Conservation (phyloP, 2,113 vertebrate genomes). For the Noturus placidus region DNA sequence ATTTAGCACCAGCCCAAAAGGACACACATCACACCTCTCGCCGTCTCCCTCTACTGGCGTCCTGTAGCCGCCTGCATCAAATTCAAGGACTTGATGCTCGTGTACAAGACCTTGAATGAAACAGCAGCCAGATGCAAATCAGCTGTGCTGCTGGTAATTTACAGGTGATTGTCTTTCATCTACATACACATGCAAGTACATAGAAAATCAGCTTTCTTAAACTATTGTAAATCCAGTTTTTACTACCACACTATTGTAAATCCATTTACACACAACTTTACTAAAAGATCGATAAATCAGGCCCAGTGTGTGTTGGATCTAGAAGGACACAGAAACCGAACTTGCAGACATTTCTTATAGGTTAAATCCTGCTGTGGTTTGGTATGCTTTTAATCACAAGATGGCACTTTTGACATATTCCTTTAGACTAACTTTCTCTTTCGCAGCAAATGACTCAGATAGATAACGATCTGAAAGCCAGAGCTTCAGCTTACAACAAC, state of each 20-base stretch:
- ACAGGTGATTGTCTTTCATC: not conserved
- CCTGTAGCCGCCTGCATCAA: too few relatives aligned
- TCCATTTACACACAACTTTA: not conserved
- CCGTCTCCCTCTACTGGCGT: too few relatives aligned
- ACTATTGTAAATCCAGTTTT: not conserved
- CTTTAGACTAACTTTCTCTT: not conserved
- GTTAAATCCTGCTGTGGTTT: not conserved
- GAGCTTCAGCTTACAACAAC: slow-evolving; percentile 95
- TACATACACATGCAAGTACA: not conserved
- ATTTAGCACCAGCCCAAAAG: too few relatives aligned
- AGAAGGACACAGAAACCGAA: not conserved
- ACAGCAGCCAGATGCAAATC: not conserved
- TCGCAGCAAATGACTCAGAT: slow-evolving; percentile 93
- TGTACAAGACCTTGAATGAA: too few relatives aligned
- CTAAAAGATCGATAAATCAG: not conserved
- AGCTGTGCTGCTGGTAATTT: not conserved
- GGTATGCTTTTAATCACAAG: not conserved
- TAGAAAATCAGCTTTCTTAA: not conserved
- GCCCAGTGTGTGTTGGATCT: not conserved
- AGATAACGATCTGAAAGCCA: slow-evolving; percentile 93
- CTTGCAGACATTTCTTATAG: not conserved
- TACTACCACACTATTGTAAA: not conserved
- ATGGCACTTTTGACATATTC: not conserved
- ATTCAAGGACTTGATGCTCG: too few relatives aligned
- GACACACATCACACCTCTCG: too few relatives aligned